phyloP scores from a whole-genome alignment of 2,888 invertebrate genomes.

The Muschampia plurimacula region DNA sequence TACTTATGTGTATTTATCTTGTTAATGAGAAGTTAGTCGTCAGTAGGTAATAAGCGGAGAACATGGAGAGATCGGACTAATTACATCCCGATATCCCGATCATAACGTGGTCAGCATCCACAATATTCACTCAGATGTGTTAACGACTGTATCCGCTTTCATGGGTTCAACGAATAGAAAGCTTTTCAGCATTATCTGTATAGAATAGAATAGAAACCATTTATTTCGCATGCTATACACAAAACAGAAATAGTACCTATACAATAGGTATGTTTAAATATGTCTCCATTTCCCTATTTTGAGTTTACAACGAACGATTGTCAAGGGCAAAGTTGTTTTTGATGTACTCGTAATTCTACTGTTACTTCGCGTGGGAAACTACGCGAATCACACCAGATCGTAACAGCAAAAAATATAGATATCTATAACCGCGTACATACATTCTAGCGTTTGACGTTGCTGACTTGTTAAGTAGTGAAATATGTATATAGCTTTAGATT shows the following conservation, averaged over 20 bases:
- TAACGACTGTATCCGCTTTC: too few relatives aligned
- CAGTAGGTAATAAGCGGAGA: neutral
- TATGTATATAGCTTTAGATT: neutral
- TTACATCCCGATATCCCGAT: neutral
- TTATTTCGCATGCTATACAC: too few relatives aligned
- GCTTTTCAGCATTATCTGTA: neutral
- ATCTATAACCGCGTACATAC: neutral
- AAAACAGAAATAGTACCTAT: too few relatives aligned
- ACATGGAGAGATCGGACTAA: conserved; percentile 10
- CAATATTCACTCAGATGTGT: too few relatives aligned
- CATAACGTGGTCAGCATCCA: too few relatives aligned
- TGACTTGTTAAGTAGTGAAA: conserved; percentile 3
- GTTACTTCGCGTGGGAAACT: conserved; percentile 21
- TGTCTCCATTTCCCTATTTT: neutral
- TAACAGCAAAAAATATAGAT: conserved; percentile 11
- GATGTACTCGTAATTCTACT: neutral
- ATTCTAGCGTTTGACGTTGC: conserved; percentile 22
- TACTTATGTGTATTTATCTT: neutral
- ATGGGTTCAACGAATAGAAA: conserved; percentile 32
- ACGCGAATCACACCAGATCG: conserved; percentile 11
- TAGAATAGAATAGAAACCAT: too few relatives aligned
- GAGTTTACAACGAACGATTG: conserved; percentile 7
- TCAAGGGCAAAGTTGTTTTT: conserved; percentile 30
- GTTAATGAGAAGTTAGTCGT: neutral
- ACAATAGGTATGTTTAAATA: neutral